These are phyloP conservation scores for Molorchus minor DNA, from an alignment of 2,888 invertebrate species.

Conservation along the genomic window DNA sequence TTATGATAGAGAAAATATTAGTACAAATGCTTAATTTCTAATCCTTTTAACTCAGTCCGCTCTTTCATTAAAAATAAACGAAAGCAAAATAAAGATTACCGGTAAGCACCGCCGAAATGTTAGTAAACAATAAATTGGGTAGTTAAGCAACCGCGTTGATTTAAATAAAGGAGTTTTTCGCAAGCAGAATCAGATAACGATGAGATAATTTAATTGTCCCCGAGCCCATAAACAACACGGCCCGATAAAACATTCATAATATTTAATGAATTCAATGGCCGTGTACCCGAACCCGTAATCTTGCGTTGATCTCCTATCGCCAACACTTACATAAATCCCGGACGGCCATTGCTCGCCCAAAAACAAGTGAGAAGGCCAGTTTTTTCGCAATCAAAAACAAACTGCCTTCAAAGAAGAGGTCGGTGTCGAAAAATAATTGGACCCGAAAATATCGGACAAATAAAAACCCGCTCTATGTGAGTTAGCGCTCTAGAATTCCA, in stretches of 20 bases:
- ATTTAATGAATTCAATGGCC: slow-evolving; percentile 46
- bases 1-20: no score
- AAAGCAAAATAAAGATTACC: no score
- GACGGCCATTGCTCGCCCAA: slow-evolving; percentile 48
- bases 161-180: slow-evolving; percentile 5
- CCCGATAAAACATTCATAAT: slow-evolving; percentile 41
- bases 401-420: slow-evolving; percentile 54
- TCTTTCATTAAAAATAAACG: no score
- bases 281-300: slow-evolving; percentile 42
- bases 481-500: slow-evolving; percentile 58
- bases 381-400: slow-evolving; percentile 54
- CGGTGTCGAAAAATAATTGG: slow-evolving; percentile 60
- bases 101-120: no score
- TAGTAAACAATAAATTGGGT: no score
- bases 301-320: slow-evolving; percentile 50
- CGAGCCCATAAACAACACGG: slow-evolving; percentile 33
- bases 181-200: slow-evolving; percentile 8
- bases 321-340: slow-evolving; percentile 52
- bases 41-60: no score
- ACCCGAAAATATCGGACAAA: slow-evolving; percentile 56
- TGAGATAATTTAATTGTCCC: slow-evolving; percentile 37
- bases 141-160: slow-evolving; percentile 1
- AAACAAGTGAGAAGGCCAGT: slow-evolving; percentile 55
- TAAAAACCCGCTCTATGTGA: slow-evolving; percentile 57
- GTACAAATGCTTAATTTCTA: no score